phyloP scores from a whole-genome alignment of 2,797 vertebrate species.

The Thunnus albacares region DNA sequence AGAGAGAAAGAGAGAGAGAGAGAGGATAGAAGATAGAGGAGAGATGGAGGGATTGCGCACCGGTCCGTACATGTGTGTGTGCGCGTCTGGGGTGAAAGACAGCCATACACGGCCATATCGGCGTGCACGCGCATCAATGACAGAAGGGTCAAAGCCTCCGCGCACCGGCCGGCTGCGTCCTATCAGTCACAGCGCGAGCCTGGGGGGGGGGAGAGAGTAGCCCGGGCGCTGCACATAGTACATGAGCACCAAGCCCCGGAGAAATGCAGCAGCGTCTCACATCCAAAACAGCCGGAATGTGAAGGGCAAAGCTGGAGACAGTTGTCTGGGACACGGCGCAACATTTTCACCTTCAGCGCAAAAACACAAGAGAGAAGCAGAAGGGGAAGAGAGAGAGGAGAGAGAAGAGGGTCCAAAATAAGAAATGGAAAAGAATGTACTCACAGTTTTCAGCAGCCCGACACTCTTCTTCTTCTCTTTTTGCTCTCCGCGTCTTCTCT shows the following conservation, averaged over 20 bases:
- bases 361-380: not conserved
- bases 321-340: slow-evolving; percentile 63
- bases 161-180: slow-evolving; percentile 74
- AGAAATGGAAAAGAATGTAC: slow-evolving; percentile 51
- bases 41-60: slow-evolving; percentile 28
- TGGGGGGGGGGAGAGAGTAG: not conserved
- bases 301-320: slow-evolving; percentile 82
- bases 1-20: not conserved
- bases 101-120: slow-evolving; percentile 20
- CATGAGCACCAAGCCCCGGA: not conserved
- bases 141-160: slow-evolving; percentile 86
- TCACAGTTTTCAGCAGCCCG: slow-evolving; percentile 80
- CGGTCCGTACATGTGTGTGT: slow-evolving; percentile 28
- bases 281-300: slow-evolving; percentile 54
- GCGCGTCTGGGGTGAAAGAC: slow-evolving; percentile 43
- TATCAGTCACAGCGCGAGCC: slow-evolving; percentile 47
- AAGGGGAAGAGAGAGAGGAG: not conserved
- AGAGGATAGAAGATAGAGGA: not conserved
- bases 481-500: slow-evolving; percentile 73
- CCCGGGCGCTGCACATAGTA: slow-evolving; percentile 18
- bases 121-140: slow-evolving; percentile 86
- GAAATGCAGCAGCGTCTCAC: slow-evolving; percentile 45
- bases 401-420: not conserved
- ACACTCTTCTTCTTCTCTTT: slow-evolving; percentile 65
- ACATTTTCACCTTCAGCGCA: slow-evolving; percentile 71